Base-by-base conservation (phyloP, 37 sponge, comb jelly and placozoan species). In the Cladorhizidae sp. region DNA sequence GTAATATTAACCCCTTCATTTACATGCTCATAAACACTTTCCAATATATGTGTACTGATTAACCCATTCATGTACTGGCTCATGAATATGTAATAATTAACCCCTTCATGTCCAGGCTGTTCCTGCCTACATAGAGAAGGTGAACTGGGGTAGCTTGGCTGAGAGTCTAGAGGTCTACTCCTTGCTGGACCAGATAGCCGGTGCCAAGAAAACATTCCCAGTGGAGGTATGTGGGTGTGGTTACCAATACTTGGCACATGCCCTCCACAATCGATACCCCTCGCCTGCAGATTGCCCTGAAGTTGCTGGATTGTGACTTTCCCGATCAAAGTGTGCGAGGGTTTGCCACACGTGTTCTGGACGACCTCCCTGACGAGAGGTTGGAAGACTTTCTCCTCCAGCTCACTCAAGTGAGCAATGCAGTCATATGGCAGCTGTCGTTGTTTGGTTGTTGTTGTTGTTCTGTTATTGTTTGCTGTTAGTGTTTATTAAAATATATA, bases 381-480 rank as follows among this genome's bases (percentile, higher is more conserved):
- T 57, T 96, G 65, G 80, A 84, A 65, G 78, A 79, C 52, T 93
- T 75, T 74, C 81, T 96, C 37, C 87, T 96, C 17, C 97, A 93
- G 58, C 82, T 96, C 41, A 87, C 87, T 38, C 97, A 96, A 85
- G 94, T 93, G 40, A 71, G 20, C 67, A 59, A 12, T 45, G 49
- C 49, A 12, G 49, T 9, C 9, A 45, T 9, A 12, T 45, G 49
- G 5, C 9, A 12, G 49, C 5, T 12, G 49, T 9, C 49, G 9
- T 45, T 45, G 9, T 12, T 45, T 45, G 49, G 49, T 9, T 45
- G 49, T 5, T 45, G 49, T 45, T 12, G n/a, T n/a, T n/a, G n/a
- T n/a, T n/a, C n/a, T n/a, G n/a, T n/a, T n/a, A n/a, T n/a, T n/a
- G n/a, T n/a, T n/a, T n/a, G n/a, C n/a, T n/a, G n/a, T n/a, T n/a